Evolutionary conservation across 2,113 vertebrate species (phyloP).

Genomic region (Cololabis saira): DNA sequence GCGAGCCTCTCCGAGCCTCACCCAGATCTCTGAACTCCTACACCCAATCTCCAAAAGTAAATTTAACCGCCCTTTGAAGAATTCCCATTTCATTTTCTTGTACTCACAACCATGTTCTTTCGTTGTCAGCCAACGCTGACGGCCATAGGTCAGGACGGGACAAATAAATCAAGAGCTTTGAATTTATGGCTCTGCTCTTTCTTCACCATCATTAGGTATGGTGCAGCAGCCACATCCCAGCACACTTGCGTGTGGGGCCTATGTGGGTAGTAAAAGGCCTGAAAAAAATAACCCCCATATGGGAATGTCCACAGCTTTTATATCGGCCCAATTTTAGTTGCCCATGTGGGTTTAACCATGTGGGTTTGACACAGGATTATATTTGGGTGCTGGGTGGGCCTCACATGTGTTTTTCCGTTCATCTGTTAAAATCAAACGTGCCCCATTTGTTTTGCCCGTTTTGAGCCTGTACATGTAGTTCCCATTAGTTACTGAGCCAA

Average conservation of each 20-base stretch:
- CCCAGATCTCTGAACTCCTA: too few species aligned
- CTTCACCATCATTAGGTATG: not conserved
- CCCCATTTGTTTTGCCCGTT: not conserved
- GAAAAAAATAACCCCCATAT: not conserved
- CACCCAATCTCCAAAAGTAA: too few species aligned
- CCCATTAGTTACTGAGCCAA: not conserved
- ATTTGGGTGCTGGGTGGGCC: not conserved
- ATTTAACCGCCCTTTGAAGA: too few species aligned
- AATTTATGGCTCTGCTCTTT: not conserved
- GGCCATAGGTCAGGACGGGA: not conserved
- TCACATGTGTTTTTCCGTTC: not conserved
- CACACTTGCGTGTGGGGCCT: not conserved
- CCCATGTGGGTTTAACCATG: not conserved
- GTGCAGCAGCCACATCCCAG: not conserved
- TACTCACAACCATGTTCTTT: not conserved
- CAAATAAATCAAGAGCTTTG: not conserved
- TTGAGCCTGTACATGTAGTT: not conserved
- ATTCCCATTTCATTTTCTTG: too few species aligned
- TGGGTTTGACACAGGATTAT: not conserved
- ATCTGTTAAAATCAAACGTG: not conserved
- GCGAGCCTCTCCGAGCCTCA: too few species aligned
- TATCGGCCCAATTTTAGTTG: not conserved
- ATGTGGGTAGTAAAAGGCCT: too few species aligned
- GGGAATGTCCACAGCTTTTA: not conserved
- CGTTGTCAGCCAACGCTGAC: not conserved